Conservation (phyloP, 2,888 invertebrate genomes). For the Zelleria hepariella region DNA sequence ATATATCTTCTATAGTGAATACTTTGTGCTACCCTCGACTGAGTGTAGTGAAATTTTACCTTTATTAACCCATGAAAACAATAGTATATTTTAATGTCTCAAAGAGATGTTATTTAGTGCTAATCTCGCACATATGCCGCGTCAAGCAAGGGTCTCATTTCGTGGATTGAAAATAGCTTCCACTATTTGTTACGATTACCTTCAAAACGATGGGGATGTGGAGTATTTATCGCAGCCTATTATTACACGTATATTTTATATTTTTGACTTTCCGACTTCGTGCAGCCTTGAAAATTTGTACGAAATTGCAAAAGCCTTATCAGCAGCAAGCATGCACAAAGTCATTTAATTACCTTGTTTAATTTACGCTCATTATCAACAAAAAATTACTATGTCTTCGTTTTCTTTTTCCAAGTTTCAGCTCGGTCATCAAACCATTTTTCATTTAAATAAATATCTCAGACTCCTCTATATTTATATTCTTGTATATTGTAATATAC, state of each 20-base stretch:
- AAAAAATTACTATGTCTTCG: neutral
- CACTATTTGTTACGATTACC: too few species aligned
- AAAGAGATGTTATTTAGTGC: too few species aligned
- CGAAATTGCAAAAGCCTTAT: neutral
- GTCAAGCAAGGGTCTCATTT: too few species aligned
- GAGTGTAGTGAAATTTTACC: neutral
- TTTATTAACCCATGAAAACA: neutral
- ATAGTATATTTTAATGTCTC: too few species aligned
- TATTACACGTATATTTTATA: too few species aligned
- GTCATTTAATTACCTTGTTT: too few species aligned
- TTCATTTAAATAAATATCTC: slow-evolving; percentile 6
- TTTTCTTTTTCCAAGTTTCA: neutral
- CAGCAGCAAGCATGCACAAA: too few species aligned
- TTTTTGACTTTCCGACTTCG: too few species aligned
- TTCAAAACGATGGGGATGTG: too few species aligned
- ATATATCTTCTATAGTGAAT: neutral
- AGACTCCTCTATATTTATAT: slow-evolving; percentile 28
- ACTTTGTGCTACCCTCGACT: neutral
- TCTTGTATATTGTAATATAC: slow-evolving; percentile 54
- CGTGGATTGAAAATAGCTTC: too few species aligned
- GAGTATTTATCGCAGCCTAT: neutral
- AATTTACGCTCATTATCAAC: too few species aligned
- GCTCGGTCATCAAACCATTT: neutral
- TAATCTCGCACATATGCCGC: too few species aligned
- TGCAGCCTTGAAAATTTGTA: neutral